Evolutionary conservation across 2,113 vertebrate genomes (phyloP).

Genomic region (Chauna torquata): DNA sequence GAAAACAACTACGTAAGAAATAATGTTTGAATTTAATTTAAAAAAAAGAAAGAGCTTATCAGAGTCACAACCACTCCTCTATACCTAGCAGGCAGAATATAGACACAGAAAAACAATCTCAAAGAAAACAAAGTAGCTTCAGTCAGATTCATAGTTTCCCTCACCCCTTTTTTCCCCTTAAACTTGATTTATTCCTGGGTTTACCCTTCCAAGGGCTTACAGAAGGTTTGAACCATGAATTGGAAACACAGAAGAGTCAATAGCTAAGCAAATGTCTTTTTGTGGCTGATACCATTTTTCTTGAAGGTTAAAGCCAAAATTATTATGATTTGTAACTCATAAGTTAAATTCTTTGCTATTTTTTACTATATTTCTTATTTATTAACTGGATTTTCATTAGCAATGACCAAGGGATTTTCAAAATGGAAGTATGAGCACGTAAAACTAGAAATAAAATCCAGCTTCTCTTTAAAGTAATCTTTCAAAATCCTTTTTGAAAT

Average conservation of each 20-base stretch:
- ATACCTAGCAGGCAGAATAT: neutral
- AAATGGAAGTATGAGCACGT: constrained; percentile 3
- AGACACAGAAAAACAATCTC: neutral
- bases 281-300: constrained; percentile 13
- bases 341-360: constrained; percentile 46
- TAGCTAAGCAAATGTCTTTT: constrained; percentile 50
- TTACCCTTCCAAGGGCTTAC: constrained; percentile 48
- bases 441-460: constrained; percentile 24
- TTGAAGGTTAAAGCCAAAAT: constrained; percentile 53
- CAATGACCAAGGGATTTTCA: constrained; percentile 14
- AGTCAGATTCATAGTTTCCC: neutral
- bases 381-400: constrained; percentile 38
- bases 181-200: neutral
- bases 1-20: neutral
- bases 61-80: neutral
- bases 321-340: constrained; percentile 9
- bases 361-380: constrained; percentile 35
- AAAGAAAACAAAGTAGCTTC: neutral
- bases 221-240: neutral
- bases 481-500: neutral
- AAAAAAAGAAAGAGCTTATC: neutral
- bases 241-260: constrained; percentile 36
- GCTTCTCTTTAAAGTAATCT: neutral
- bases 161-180: neutral
- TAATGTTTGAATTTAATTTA: neutral